Conservation (phyloP, 1,140 invertebrate genomes). For the Chionoecetes opilio region DNA sequence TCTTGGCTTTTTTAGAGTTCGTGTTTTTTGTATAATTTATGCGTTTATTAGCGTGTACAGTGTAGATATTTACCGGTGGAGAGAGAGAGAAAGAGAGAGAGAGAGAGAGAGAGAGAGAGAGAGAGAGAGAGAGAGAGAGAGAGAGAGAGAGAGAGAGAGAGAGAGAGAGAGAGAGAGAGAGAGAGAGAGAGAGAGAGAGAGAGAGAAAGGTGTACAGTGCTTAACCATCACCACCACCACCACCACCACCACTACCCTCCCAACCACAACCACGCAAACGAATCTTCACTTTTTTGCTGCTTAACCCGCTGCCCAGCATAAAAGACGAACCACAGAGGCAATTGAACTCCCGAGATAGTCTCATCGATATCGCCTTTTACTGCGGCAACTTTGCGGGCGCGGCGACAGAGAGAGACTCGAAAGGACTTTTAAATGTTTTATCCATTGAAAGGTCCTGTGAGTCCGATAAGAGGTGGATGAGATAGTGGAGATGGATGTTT, state of each 20-base stretch:
- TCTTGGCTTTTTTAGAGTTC: too few species aligned
- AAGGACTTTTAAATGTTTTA: too few species aligned
- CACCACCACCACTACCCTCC: conserved; percentile 42
- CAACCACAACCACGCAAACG: conserved; percentile 75
- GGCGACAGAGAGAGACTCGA: too few species aligned
- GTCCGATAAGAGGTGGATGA: too few species aligned
- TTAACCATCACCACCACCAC: neutral
- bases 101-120: conserved; percentile 41
- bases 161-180: neutral
- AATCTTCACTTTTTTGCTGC: conserved; percentile 64
- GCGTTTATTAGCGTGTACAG: too few species aligned
- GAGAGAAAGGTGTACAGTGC: too few species aligned
- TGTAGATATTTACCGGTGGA: too few species aligned
- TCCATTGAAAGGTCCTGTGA: too few species aligned
- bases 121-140: neutral
- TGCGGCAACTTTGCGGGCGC: too few species aligned
- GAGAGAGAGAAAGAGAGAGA: conserved; percentile 49
- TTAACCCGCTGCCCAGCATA: conserved; percentile 62
- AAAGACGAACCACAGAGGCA: conserved; percentile 70
- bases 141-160: neutral
- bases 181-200: conserved; percentile 22
- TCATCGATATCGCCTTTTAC: conserved; percentile 75
- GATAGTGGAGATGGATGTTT: too few species aligned
- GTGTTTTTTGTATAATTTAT: too few species aligned
- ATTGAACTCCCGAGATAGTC: conserved; percentile 64